Base-by-base conservation (phyloP, 2,113 vertebrate species). In the Camarhynchus parvulus region DNA sequence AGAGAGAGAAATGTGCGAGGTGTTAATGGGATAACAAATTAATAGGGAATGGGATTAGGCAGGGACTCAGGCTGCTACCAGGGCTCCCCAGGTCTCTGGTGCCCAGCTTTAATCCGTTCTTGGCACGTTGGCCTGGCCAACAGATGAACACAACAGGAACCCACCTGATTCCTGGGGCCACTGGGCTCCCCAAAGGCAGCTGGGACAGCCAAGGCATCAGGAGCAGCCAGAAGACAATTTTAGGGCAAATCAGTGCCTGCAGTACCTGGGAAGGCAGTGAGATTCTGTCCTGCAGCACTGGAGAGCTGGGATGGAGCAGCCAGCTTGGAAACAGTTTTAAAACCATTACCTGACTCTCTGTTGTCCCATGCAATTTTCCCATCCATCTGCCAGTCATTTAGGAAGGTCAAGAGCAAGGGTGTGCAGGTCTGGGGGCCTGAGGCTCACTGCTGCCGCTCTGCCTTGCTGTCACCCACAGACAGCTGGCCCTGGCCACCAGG, bases 21-120 rank as follows among this genome's bases (percentile, higher is more conserved):
- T 94, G 91, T 88, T 94, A 95, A 95, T 82, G 66, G 92, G 87
- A 85, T 92, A 89, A 92, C 88, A 97, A 94, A 88, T 95, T 63
- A 93, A 94, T 59, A 83, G 80, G 67, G 87, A 93, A 91, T 33
- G 49, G 84, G 91, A 93, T 94, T 68, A 92, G 70, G 6, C 25
- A 85, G 64, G 77, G 75, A 78, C 72, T 68, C 46, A 39, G 83
- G 55, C 79, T 92, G 82, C 63, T 86, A 3, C 30, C 33, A 23
- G 37, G 46, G 52, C 87, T 95, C 56, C 83, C 1, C 7, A 58
- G 68, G 55, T 17, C 94, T 49, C 92, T 37, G 35, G 69, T 70
- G 76, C 44, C 0, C 3, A 75, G 53, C 41, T 73, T 23, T 84
- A 46, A 92, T 92, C 66, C 5, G 0, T 62, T 95, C 44, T 39